Evolutionary conservation across 2,888 invertebrate species (phyloP), one percentile per base, ranked within the genome.

Genomic region (Pristionchus entomophagus): DNA sequence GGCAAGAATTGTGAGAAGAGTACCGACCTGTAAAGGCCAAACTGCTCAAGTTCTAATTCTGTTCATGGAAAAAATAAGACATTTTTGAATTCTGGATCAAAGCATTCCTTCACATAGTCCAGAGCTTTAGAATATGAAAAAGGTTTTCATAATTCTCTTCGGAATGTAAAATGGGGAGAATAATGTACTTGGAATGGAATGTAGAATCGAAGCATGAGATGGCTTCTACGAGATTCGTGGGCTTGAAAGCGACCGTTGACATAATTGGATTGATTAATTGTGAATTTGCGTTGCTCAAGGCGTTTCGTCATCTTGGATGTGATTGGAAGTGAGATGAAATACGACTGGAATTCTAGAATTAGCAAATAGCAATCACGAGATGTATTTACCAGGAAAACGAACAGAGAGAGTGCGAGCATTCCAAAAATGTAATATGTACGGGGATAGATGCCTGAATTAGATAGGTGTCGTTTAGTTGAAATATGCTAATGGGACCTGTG

Each of bases 101-200:
- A n/a, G n/a, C n/a, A n/a, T n/a, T n/a, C n/a, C n/a, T n/a, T n/a
- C n/a, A n/a, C n/a, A n/a, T n/a, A n/a, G n/a, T n/a, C n/a, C n/a
- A n/a, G n/a, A n/a, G n/a, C n/a, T n/a, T n/a, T n/a, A n/a, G n/a
- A n/a, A n/a, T n/a, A n/a, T n/a, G n/a, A n/a, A n/a, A n/a, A n/a
- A n/a, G n/a, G n/a, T n/a, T n/a, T n/a, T n/a, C n/a, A n/a, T n/a
- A n/a, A n/a, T n/a, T n/a, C n/a, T n/a, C n/a, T n/a, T n/a, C n/a
- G n/a, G n/a, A n/a, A n/a, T n/a, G n/a, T n/a, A n/a, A n/a, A n/a
- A n/a, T n/a, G n/a, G n/a, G n/a, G n/a, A n/a, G n/a, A n/a, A n/a
- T 73, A 22, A 56, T 5, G 17, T 41, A 73, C 73, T 73, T 73
- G 73, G 41, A 73, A 73, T 41, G 73, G 73, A 45, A 73, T 26